phyloP scores from a whole-genome alignment of 2,888 invertebrate species.

The Callimorpha dominula region DNA sequence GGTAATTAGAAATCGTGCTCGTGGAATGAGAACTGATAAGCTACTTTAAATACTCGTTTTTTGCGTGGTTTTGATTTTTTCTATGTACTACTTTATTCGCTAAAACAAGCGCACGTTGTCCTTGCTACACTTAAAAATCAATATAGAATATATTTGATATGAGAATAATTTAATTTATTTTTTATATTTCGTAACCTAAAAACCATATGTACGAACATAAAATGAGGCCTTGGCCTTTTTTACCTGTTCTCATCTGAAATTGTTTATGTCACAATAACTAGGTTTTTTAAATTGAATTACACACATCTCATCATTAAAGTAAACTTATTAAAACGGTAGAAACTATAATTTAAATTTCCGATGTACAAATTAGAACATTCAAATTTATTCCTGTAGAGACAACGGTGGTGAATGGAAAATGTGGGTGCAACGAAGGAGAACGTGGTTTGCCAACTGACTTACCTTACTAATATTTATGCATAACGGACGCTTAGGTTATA shows the following conservation, averaged over 20 bases:
- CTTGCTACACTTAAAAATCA: background rate
- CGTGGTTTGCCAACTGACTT: conserved; percentile 46
- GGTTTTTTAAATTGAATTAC: background rate
- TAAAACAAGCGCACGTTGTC: background rate
- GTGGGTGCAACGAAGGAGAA: conserved; percentile 61
- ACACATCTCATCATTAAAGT: background rate
- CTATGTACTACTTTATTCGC: background rate
- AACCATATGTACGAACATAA: background rate
- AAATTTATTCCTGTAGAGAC: conserved; percentile 38
- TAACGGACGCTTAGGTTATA: conserved; percentile 29
- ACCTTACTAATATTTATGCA: conserved; percentile 30
- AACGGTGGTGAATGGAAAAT: conserved; percentile 46
- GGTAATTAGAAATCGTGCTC: conserved; percentile 44
- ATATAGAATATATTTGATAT: background rate
- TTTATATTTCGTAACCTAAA: background rate
- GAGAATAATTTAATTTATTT: background rate
- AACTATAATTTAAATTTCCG: conserved; percentile 25
- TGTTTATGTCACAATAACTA: background rate
- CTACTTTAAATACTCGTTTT: conserved; percentile 24
- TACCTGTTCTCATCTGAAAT: background rate
- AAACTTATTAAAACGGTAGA: background rate
- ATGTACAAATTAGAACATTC: conserved; percentile 38
- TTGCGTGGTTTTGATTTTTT: conserved; percentile 20
- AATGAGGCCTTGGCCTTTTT: background rate
- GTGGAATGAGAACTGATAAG: conserved; percentile 20